phyloP scores from a whole-genome alignment of 2,888 invertebrate genomes.

The Xanthorhoe designata region DNA sequence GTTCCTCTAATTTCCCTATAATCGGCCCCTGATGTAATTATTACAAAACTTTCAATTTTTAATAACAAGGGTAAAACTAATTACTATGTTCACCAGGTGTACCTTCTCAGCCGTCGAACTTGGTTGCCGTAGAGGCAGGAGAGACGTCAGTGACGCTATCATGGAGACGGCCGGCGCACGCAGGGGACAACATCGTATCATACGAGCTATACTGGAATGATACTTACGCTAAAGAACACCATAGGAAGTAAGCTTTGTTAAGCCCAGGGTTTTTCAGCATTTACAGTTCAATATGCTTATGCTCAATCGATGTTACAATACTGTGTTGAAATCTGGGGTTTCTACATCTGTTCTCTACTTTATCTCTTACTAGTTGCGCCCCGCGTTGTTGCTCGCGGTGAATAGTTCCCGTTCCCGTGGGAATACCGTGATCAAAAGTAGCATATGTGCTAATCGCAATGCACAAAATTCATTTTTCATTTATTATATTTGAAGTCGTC shows the following conservation, averaged over 20 bases:
- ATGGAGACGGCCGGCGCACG: slow-evolving; percentile 97
- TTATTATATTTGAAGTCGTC: too few species aligned
- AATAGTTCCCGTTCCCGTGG: too few species aligned
- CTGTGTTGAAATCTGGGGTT: background rate
- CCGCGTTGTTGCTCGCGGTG: too few species aligned
- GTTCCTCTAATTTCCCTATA: too few species aligned
- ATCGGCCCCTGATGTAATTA: too few species aligned
- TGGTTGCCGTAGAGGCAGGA: slow-evolving; percentile 94
- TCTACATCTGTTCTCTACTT: too few species aligned
- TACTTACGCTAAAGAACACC: slow-evolving; percentile 95
- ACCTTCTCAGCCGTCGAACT: slow-evolving; percentile 97
- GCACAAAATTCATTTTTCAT: too few species aligned
- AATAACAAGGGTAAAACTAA: background rate
- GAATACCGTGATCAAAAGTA: too few species aligned
- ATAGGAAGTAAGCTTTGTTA: slow-evolving; percentile 86
- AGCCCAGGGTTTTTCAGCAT: background rate
- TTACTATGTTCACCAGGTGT: slow-evolving; percentile 88
- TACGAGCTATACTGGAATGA: slow-evolving; percentile 99
- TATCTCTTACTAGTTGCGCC: too few species aligned
- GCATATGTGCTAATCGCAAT: too few species aligned
- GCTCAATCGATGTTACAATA: background rate
- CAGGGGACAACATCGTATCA: slow-evolving; percentile 96
- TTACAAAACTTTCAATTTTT: too few species aligned
- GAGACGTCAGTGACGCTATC: slow-evolving; percentile 96
- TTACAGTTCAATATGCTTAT: background rate